These are phyloP conservation scores for Spongilla lacustris DNA, from an alignment of 37 sponge, comb jelly and placozoan genomes.

Conservation along the genomic window DNA sequence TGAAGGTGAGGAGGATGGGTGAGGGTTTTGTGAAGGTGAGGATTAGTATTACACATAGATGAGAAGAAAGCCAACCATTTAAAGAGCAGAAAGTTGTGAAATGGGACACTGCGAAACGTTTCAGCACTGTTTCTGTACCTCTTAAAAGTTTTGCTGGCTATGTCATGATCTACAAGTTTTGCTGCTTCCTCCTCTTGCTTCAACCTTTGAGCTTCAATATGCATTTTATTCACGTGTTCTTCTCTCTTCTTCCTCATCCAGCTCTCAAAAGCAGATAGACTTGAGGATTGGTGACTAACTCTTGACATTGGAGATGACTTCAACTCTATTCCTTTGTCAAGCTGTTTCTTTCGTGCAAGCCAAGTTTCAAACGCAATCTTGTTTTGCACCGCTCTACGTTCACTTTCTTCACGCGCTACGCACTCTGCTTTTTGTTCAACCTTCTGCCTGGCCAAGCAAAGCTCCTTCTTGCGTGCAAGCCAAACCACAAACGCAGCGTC, in stretches of 20 bases:
- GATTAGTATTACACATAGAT: too few species aligned
- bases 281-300: background rate
- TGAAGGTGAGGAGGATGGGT: too few species aligned
- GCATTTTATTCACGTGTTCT: constrained; percentile 9
- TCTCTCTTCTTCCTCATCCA: constrained; percentile 65
- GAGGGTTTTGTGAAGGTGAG: too few species aligned
- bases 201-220: background rate
- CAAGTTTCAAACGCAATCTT: constrained; percentile 62
- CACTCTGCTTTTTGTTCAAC: too few species aligned
- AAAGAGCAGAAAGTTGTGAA: too few species aligned
- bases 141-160: constrained; percentile 57
- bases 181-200: constrained; percentile 28
- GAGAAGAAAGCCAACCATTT: too few species aligned
- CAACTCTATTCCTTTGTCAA: constrained; percentile 10
- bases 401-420: background rate
- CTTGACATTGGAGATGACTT: background rate
- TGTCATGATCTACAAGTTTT: constrained; percentile 3
- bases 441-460: background rate
- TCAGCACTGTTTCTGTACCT: too few species aligned
- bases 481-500: background rate
- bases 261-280: constrained; percentile 19
- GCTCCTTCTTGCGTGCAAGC: constrained; percentile 9
- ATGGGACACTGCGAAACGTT: too few species aligned
- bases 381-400: background rate
- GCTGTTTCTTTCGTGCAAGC: constrained; percentile 47